Percentiles rank a stretch among this genome's conserved stretches.
Evolutionary conservation across 2,797 vertebrate species (phyloP).

Genomic region (Alfaro cultratus): DNA sequence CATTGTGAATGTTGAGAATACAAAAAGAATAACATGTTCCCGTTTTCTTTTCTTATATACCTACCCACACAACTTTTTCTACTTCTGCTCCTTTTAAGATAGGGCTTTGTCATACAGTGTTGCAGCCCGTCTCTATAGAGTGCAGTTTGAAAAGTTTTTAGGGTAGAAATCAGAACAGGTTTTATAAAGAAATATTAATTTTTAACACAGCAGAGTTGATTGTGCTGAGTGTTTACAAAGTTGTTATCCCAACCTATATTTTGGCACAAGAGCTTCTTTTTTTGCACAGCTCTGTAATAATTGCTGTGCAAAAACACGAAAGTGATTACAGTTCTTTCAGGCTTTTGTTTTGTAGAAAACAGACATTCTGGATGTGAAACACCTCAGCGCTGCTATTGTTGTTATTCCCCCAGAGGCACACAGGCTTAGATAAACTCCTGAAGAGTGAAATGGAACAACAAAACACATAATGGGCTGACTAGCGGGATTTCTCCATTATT

Average conservation of each 20-base stretch:
- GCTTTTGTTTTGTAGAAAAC: constrained; percentile 8
- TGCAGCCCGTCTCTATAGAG: constrained; percentile 31
- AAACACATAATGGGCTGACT: not conserved
- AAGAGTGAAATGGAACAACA: not conserved
- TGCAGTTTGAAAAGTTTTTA: constrained; percentile 42
- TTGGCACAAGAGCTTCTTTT: constrained; percentile 7
- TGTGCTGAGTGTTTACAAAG: constrained; percentile 12
- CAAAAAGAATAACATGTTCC: constrained; percentile 56
- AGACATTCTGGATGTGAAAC: not conserved
- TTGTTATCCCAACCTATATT: constrained; percentile 21
- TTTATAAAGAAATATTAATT: constrained; percentile 8
- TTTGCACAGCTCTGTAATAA: not conserved
- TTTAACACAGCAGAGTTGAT: not conserved
- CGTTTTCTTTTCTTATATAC: constrained; percentile 55
- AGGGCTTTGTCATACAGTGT: constrained; percentile 28
- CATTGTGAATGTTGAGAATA: constrained; percentile 56
- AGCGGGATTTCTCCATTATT: not conserved
- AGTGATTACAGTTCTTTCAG: not conserved
- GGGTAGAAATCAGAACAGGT: constrained; percentile 11
- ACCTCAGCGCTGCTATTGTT: not conserved
- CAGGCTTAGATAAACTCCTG: not conserved
- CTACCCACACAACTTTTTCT: constrained; percentile 58
- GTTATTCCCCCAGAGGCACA: not conserved
- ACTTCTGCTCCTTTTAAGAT: constrained; percentile 23
- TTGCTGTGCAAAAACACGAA: not conserved